phyloP scores from a whole-genome alignment of 2,888 invertebrate species.

The Stegophylla sp. region DNA sequence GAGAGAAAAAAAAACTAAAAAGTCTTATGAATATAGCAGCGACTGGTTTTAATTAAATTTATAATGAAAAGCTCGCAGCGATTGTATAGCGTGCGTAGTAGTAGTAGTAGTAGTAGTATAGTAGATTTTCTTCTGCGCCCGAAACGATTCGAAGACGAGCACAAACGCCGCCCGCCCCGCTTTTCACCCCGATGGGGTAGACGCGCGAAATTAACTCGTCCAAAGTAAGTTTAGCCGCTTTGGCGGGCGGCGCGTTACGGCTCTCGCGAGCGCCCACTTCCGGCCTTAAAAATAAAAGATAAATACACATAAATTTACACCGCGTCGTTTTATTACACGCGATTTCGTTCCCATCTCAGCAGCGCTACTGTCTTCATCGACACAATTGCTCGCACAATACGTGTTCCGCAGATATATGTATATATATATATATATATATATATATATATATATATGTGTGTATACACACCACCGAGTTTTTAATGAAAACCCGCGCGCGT shows the following conservation, averaged over 20 bases:
- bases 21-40: too few species aligned
- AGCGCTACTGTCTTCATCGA: too few species aligned
- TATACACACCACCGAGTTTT: neutral
- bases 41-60: too few species aligned
- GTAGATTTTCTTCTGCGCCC: too few species aligned
- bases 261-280: constrained; percentile 29
- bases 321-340: constrained; percentile 1
- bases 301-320: neutral
- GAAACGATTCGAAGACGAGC: neutral
- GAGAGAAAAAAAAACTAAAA: too few species aligned
- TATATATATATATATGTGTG: neutral
- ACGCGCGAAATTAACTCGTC: constrained; percentile 34
- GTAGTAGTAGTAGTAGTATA: too few species aligned
- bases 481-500: constrained; percentile 39
- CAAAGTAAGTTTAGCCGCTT: neutral
- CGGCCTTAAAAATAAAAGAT: constrained; percentile 29
- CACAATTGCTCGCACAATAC: too few species aligned
- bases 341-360: neutral
- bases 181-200: too few species aligned
- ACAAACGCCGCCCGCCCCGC: neutral
- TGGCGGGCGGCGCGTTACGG: neutral
- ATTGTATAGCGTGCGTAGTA: neutral
- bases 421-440: too few species aligned
- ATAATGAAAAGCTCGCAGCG: too few species aligned
- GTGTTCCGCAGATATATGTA: neutral